These are phyloP conservation scores for Sus cebifrons DNA, from an alignment of 2,797 vertebrate species.

Conservation along the genomic window DNA sequence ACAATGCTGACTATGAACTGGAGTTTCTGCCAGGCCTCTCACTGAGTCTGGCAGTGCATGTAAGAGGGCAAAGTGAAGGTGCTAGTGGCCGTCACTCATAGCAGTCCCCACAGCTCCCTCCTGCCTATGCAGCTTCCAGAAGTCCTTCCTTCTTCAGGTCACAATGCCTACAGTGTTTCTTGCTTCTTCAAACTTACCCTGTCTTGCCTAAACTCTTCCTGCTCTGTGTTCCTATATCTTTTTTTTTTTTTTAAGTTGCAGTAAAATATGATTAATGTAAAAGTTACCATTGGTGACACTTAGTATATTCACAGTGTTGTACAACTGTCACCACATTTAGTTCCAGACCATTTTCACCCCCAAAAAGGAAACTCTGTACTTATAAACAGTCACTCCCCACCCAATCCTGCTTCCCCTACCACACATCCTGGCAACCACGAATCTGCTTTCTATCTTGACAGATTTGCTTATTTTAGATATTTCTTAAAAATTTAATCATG, in stretches of 20 bases:
- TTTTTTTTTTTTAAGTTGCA: not conserved
- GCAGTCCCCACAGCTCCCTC: not conserved
- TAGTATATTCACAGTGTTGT: not conserved
- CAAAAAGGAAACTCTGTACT: no score
- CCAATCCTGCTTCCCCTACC: no score
- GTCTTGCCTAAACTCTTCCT: not conserved
- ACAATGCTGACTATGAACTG: not conserved
- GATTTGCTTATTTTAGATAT: no score
- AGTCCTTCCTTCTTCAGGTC: not conserved
- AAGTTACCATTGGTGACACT: not conserved
- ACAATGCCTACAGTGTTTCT: not conserved
- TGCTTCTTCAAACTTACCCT: not conserved
- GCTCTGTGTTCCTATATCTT: not conserved
- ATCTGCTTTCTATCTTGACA: no score
- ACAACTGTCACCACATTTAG: not conserved
- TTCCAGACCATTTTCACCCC: not conserved
- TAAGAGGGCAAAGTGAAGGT: not conserved
- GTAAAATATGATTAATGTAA: conserved; percentile 11
- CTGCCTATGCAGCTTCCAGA: not conserved
- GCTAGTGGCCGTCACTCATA: not conserved
- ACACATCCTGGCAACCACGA: no score
- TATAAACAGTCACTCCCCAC: no score
- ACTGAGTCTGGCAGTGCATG: not conserved
- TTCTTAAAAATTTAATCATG: no score
- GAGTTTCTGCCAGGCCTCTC: not conserved